Evolutionary conservation across 2,797 vertebrate species (phyloP).

Genomic region (Chelmon rostratus): DNA sequence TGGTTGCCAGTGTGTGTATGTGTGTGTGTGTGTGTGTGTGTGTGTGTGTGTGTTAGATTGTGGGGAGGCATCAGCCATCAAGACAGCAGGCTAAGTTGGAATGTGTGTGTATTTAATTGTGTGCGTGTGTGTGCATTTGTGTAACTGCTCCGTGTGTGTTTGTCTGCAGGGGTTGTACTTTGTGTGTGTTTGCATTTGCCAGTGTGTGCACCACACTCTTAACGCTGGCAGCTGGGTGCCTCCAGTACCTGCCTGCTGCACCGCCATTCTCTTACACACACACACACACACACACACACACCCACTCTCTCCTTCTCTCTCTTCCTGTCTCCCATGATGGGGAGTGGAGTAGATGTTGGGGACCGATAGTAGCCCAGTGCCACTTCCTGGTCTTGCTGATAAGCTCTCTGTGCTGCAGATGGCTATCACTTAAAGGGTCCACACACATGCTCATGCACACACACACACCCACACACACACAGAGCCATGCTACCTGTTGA

Average conservation of each 20-base stretch:
- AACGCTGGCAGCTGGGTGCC: conserved; percentile 72
- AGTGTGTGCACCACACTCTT: conserved; percentile 50
- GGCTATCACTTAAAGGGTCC: conserved; percentile 86
- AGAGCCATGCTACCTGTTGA: conserved; percentile 82
- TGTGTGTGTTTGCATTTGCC: conserved; percentile 51
- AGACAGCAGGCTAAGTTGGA: conserved; percentile 73
- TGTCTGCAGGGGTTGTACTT: conserved; percentile 65
- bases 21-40: conserved; percentile 22
- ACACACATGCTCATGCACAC: conserved; percentile 49
- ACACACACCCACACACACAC: conserved; percentile 37
- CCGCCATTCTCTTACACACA: conserved; percentile 40
- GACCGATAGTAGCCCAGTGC: conserved; percentile 82
- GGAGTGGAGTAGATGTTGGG: conserved; percentile 84
- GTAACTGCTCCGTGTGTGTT: conserved; percentile 42
- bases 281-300: conserved; percentile 2
- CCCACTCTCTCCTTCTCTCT: conserved; percentile 36
- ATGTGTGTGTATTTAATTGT: conserved; percentile 13
- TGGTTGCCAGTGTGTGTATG: conserved; percentile 57
- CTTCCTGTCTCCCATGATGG: conserved; percentile 81
- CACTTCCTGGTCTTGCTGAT: conserved; percentile 87
- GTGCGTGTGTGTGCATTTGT: conserved; percentile 20
- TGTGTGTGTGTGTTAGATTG: conserved; percentile 57
- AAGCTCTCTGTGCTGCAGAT: conserved; percentile 84
- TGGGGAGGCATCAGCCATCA: conserved; percentile 66
- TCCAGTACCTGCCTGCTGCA: conserved; percentile 71